A percentile compares a stretch with the other conserved stretches of the same genome.
Evolutionary conservation across 2,113 vertebrate species (phyloP).

Genomic region (Bambusicola thoracicus): DNA sequence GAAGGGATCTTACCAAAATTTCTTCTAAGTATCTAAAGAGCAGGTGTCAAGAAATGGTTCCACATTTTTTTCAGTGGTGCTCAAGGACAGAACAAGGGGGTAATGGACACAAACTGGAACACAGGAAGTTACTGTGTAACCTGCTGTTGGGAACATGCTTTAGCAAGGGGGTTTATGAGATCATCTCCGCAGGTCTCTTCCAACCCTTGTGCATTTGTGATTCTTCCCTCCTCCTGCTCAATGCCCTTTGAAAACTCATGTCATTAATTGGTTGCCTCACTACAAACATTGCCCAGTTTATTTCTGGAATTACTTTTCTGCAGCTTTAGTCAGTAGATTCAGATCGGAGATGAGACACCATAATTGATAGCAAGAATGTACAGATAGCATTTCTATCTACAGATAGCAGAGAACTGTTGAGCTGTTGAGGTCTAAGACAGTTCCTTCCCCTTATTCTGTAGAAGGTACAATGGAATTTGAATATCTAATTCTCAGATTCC

Average conservation of each 20-base stretch:
- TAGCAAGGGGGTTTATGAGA: too few species aligned
- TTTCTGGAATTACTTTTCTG: not conserved
- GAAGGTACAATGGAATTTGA: not conserved
- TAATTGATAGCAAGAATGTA: not conserved
- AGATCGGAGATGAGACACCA: not conserved
- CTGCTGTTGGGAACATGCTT: too few species aligned
- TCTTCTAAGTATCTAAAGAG: too few species aligned
- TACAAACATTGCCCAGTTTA: not conserved
- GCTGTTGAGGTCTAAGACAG: not conserved
- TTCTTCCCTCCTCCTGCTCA: not conserved
- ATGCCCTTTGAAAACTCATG: not conserved
- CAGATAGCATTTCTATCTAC: not conserved
- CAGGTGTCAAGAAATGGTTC: too few species aligned
- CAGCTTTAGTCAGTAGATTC: not conserved
- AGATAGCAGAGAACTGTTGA: not conserved
- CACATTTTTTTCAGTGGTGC: too few species aligned
- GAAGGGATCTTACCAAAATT: too few species aligned
- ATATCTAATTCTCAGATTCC: not conserved
- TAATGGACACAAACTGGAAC: too few species aligned
- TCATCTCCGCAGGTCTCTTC: too few species aligned
- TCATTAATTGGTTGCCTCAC: not conserved
- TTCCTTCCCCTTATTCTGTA: not conserved
- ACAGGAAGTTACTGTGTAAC: too few species aligned
- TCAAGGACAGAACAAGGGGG: too few species aligned
- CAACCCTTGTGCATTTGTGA: too few species aligned